Percentiles rank a stretch among this genome's conserved stretches.
Evolutionary conservation across 2,797 vertebrate genomes (phyloP).

Genomic region (Coendou prehensilis): DNA sequence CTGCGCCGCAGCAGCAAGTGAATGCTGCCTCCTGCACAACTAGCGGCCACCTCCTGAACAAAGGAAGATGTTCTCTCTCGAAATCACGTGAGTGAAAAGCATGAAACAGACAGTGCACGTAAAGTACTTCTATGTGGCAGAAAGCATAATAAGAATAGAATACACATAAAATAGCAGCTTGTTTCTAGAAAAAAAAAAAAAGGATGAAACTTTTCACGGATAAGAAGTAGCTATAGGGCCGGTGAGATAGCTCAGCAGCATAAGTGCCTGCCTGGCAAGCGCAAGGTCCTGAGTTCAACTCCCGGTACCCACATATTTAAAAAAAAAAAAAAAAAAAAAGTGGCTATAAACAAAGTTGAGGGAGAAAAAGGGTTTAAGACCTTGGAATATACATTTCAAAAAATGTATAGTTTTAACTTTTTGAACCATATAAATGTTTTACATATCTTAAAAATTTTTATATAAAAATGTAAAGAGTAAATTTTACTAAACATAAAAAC

Average conservation of each 20-base stretch:
- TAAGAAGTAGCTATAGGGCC: background rate
- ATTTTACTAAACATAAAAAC: slow-evolving; percentile 5
- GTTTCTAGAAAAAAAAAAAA: background rate
- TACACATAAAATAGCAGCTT: background rate
- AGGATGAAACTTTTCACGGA: background rate
- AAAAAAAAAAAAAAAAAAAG: no score
- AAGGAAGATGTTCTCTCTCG: background rate
- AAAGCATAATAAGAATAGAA: background rate
- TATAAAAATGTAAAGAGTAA: background rate
- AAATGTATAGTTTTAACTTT: background rate
- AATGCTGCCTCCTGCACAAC: no score
- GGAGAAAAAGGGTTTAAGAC: background rate
- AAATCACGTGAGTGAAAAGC: background rate
- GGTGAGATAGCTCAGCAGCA: no score
- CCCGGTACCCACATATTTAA: no score
- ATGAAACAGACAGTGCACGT: background rate
- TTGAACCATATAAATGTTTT: background rate
- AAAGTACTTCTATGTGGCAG: background rate
- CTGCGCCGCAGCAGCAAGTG: no score
- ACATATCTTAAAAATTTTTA: background rate
- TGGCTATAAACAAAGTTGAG: background rate
- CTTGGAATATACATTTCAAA: background rate
- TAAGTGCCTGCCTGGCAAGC: no score
- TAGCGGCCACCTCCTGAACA: background rate
- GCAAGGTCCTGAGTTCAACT: no score